Base-by-base conservation (phyloP, 2,888 invertebrate species). In the Sarcophaga variegata region DNA sequence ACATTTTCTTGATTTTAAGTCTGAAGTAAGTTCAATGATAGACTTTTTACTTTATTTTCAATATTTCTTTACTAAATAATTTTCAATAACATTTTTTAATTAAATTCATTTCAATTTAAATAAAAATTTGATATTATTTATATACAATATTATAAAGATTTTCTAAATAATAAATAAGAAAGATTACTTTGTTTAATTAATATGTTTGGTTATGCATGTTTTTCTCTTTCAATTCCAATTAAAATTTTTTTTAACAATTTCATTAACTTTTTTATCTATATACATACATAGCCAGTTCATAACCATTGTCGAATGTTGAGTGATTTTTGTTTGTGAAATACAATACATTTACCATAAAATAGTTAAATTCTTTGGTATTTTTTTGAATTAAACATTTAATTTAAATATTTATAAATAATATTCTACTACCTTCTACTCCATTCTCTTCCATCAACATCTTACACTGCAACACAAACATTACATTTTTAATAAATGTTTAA, bases 191-290 rank as follows among this genome's bases (percentile, higher is more conserved):
- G 20, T 20, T 20, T 8, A 20, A 3, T 20, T 5, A 60, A 60
- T 20, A 11, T 20, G 2, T 37, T 54, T 54, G 4, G 14, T 76
- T 47, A 49, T 72, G 66, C 71, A 77, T 25, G 66, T 86, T 78
- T 81, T 60, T 47, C 3, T 37, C 78, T 70, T 78, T 83, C 86
- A 86, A 83, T 86, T 86, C 81, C 86, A 83, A 78, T 86, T 59
- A 8, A 78, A 45, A 54, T 66, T 17, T 14, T 54, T 54, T 4
- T 54, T 4, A 54, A 54, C 4, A 54, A 54, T 17, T 54, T 54
- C 54, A 54, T 54, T 71, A 67, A 66, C 14, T 10, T 45, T 71
- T 71, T 1, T 1, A 20, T 20, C 20, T 75, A 20, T 12, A 45
- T 76, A 64, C 37, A 37, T 76, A 64, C 6, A 37, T 63, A 37